Conservation (phyloP, 2,888 invertebrate species). For the Zhuqinia jingwanae region DNA sequence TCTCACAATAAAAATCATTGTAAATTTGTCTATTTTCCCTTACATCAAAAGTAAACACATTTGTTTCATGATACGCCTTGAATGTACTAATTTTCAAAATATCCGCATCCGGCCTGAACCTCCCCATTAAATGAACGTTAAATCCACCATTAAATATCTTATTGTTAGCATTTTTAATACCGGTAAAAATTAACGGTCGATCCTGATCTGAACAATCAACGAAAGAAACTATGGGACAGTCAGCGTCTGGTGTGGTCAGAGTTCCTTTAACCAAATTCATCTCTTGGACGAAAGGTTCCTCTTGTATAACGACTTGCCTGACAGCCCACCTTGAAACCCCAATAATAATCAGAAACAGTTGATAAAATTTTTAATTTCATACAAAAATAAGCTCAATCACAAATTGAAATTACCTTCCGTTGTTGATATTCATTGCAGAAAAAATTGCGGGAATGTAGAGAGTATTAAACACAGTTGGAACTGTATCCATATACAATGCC, state of each 20-base stretch:
- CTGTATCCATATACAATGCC: slow-evolving; percentile 32
- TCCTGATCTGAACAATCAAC: slow-evolving; percentile 24
- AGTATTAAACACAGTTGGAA: slow-evolving; percentile 66
- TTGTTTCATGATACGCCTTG: slow-evolving; percentile 30
- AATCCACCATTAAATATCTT: neutral
- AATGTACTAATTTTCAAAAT: slow-evolving; percentile 12
- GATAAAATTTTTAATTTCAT: no score
- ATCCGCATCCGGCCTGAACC: slow-evolving; percentile 19
- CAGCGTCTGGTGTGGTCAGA: neutral
- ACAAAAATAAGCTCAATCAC: no score
- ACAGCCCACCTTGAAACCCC: slow-evolving; percentile 15
- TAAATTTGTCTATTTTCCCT: no score
- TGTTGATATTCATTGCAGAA: no score
- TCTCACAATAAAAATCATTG: neutral
- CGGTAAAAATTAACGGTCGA: neutral
- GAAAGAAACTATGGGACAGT: slow-evolving; percentile 19
- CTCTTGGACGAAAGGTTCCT: slow-evolving; percentile 13
- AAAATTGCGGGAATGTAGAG: slow-evolving; percentile 66
- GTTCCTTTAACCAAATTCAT: neutral
- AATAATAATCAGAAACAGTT: neutral
- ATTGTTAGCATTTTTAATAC: neutral
- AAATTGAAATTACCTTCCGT: no score
- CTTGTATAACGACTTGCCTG: neutral
- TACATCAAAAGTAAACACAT: slow-evolving; percentile 35
- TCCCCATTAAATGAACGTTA: slow-evolving; percentile 41